phyloP scores from a whole-genome alignment of 2,797 vertebrate species.

The Tangara arthus region DNA sequence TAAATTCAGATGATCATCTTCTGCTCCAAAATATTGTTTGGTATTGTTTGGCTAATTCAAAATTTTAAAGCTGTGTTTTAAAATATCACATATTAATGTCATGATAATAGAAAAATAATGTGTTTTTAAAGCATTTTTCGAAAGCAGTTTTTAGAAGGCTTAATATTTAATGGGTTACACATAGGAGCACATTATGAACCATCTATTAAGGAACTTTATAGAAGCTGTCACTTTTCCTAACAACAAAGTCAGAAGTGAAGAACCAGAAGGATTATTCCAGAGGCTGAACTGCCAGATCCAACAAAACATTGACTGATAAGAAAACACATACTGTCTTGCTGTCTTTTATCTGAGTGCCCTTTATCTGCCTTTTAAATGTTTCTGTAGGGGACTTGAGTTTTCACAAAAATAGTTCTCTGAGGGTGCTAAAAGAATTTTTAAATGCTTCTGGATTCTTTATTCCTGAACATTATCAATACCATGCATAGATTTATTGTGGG shows the following conservation, averaged over 20 bases:
- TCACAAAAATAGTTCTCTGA: background rate
- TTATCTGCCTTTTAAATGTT: constrained; percentile 30
- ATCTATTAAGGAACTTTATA: background rate
- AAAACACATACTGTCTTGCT: background rate
- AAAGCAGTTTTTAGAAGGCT: background rate
- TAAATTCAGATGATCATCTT: background rate
- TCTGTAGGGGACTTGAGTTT: background rate
- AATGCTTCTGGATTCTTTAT: background rate
- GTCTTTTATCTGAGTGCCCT: background rate
- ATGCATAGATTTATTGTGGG: background rate
- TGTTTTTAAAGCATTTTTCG: background rate
- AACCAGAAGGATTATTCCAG: constrained; percentile 19
- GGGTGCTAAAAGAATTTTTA: background rate
- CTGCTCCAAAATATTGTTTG: background rate
- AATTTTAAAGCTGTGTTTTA: background rate
- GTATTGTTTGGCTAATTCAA: background rate
- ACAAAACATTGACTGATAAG: constrained; percentile 25
- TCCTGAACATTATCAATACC: background rate
- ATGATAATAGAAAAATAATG: background rate
- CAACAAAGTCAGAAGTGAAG: background rate
- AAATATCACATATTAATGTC: background rate
- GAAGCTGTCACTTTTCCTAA: background rate
- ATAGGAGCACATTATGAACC: background rate
- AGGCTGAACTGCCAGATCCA: constrained; percentile 8
- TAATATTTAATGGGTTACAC: background rate